phyloP scores from a whole-genome alignment of 2,113 vertebrate species.

The Stigmatopora argus region DNA sequence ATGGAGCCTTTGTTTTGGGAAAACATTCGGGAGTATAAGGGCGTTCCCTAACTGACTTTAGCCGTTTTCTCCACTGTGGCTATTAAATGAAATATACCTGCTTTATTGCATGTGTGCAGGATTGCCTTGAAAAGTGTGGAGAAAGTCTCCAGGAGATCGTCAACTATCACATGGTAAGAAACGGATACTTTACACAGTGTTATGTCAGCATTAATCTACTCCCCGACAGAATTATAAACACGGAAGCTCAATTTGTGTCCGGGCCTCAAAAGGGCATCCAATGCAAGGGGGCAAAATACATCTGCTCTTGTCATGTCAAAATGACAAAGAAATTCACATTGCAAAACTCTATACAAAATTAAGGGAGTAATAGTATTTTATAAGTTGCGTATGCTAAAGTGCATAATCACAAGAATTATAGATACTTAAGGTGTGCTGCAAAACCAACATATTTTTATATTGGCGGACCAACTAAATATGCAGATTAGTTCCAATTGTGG shows the following conservation, averaged over 20 bases:
- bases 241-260: not conserved
- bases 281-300: conserved; percentile 11
- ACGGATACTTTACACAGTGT: not conserved
- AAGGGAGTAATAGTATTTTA: too few relatives aligned
- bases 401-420: too few relatives aligned
- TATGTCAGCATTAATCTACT: not conserved
- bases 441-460: too few relatives aligned
- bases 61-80: not conserved
- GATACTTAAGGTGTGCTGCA: too few relatives aligned
- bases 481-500: too few relatives aligned
- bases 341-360: not conserved
- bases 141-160: conserved; percentile 95
- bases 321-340: conserved; percentile 34
- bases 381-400: too few relatives aligned
- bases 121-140: conserved; percentile 88
- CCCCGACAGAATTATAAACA: not conserved
- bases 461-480: too few relatives aligned
- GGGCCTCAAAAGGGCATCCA: not conserved
- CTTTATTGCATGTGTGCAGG: conserved; percentile 57
- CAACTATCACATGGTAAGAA: conserved; percentile 90
- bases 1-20: conserved; percentile 19
- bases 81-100: not conserved
- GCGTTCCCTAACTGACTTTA: conserved; percentile 2
- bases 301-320: conserved; percentile 40
- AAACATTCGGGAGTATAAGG: conserved; percentile 22